A percentile compares a stretch with the other conserved stretches of the same genome.
These are phyloP conservation scores for Chymomyza procnemis DNA, from an alignment of 2,888 invertebrate species.

Conservation along the genomic window DNA sequence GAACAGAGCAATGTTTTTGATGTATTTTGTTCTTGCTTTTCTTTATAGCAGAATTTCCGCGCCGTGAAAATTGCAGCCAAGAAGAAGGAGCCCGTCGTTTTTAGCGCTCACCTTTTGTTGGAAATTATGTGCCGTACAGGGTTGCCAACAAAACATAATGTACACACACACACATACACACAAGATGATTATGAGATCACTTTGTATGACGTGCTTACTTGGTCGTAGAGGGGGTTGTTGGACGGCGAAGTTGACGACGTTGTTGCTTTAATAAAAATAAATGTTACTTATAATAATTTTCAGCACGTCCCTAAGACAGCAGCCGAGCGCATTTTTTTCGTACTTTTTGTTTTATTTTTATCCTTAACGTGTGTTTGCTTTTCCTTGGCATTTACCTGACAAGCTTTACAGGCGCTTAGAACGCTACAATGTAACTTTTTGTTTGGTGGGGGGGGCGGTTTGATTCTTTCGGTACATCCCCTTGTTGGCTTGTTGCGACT, in stretches of 20 bases:
- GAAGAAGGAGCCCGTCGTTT: neutral
- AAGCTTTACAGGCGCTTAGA: conserved; percentile 18
- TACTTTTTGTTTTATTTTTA: conserved; percentile 32
- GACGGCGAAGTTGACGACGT: neutral
- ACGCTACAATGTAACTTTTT: neutral
- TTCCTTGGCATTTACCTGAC: conserved; percentile 3
- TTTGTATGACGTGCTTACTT: conserved; percentile 61
- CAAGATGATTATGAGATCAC: conserved; percentile 75
- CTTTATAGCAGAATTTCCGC: neutral
- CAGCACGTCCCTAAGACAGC: conserved; percentile 52
- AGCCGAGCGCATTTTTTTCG: neutral
- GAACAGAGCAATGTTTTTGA: conserved; percentile 46
- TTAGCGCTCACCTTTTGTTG: conserved; percentile 41
- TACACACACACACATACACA: too few species aligned
- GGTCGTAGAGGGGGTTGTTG: neutral
- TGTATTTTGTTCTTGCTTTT: neutral
- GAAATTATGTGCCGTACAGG: conserved; percentile 62
- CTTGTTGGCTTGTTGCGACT: conserved; percentile 32
- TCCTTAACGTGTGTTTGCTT: conserved; percentile 50
- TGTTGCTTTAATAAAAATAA: conserved; percentile 67
- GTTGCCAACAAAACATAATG: neutral
- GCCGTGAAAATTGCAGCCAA: conserved; percentile 33
- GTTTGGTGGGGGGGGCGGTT: neutral
- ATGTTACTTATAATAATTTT: conserved; percentile 69
- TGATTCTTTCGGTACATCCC: neutral